Conservation (phyloP, 2,888 invertebrate genomes). For the Gnatocerus cornutus region DNA sequence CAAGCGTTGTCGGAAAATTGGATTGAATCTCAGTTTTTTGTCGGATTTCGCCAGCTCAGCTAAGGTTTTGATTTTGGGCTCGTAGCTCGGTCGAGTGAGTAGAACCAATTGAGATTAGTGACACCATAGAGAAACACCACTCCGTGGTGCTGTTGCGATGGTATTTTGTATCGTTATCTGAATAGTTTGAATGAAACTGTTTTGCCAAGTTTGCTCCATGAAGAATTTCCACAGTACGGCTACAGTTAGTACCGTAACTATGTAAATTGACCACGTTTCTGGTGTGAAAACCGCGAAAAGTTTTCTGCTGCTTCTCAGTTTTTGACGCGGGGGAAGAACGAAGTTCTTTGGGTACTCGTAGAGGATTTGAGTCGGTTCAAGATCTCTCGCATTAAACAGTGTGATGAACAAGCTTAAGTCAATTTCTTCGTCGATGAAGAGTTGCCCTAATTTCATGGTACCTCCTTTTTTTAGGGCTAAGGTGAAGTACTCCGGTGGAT, state of each 20-base stretch:
- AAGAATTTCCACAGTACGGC: neutral
- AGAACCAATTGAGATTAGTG: neutral
- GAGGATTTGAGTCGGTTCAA: neutral
- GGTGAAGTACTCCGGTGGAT: conserved; percentile 5
- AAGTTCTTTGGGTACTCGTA: neutral
- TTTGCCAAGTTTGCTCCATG: neutral
- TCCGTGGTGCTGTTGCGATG: no score
- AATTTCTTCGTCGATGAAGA: neutral
- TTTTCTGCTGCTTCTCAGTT: neutral
- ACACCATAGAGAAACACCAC: neutral
- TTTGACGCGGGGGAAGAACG: neutral
- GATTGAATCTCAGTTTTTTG: conserved; percentile 2
- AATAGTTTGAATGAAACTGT: neutral
- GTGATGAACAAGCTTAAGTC: no score
- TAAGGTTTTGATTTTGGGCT: neutral
- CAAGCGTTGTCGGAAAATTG: neutral
- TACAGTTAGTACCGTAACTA: neutral
- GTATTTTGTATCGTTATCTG: neutral
- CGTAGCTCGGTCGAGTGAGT: neutral
- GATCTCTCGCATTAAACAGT: neutral
- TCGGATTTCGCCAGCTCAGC: neutral
- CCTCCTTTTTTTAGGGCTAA: neutral
- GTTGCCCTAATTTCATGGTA: neutral
- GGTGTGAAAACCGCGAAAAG: neutral
- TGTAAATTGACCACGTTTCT: neutral